These are phyloP conservation scores for Metallyticus violacea DNA, from an alignment of 2,888 invertebrate species.

Conservation along the genomic window DNA sequence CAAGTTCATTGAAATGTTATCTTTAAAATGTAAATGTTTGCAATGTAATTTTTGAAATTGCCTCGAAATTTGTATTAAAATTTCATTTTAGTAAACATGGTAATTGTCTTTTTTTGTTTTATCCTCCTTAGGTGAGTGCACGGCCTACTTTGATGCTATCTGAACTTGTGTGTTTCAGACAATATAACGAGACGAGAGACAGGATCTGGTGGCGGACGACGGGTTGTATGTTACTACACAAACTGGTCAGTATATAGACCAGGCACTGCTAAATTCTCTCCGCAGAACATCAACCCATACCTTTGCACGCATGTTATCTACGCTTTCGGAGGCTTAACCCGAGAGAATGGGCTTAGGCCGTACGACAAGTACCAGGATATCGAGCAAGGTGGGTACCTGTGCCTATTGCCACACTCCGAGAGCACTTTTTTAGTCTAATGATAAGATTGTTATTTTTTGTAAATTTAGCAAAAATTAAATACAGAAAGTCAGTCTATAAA, in stretches of 20 bases:
- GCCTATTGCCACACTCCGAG: too few relatives aligned
- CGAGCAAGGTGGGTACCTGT: conserved; percentile 79
- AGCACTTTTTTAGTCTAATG: too few relatives aligned
- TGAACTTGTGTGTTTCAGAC: conserved; percentile 24
- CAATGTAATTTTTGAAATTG: too few relatives aligned
- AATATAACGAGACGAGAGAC: conserved; percentile 24
- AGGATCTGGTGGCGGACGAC: conserved; percentile 45
- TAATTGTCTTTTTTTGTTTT: background rate
- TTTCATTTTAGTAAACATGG: background rate
- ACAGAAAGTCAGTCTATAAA: too few relatives aligned
- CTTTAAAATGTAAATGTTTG: too few relatives aligned
- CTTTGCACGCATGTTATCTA: conserved; percentile 91
- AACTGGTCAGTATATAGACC: conserved; percentile 93
- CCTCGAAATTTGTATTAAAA: background rate
- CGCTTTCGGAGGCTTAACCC: conserved; percentile 89
- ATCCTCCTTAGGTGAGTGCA: too few relatives aligned
- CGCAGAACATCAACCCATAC: conserved; percentile 93
- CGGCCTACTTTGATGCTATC: too few relatives aligned
- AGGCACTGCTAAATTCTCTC: conserved; percentile 86
- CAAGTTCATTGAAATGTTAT: too few relatives aligned
- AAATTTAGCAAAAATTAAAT: too few relatives aligned
- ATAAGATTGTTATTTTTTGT: too few relatives aligned
- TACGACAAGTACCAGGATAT: conserved; percentile 95
- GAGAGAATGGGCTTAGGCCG: conserved; percentile 85
- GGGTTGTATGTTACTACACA: conserved; percentile 89